These are phyloP conservation scores for Nudaria mundana DNA, from an alignment of 2,888 invertebrate species.

Conservation along the genomic window DNA sequence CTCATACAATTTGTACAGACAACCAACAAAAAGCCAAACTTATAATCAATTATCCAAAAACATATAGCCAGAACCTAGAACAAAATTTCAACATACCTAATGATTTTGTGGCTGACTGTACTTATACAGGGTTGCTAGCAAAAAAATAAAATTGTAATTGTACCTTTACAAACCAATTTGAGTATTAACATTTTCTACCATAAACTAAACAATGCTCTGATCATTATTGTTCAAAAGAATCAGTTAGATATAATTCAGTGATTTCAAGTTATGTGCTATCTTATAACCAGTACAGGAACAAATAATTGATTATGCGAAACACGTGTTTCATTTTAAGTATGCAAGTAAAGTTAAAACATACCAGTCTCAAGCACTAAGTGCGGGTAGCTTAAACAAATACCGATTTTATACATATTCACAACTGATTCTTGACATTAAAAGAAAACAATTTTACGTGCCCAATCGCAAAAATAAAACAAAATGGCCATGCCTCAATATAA, in stretches of 20 bases:
- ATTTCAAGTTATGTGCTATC: no score
- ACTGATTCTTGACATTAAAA: neutral
- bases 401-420: no score
- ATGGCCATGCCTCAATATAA: constrained; percentile 27
- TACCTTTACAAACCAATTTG: constrained; percentile 9
- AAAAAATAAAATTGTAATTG: constrained; percentile 2
- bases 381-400: no score
- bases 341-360: no score
- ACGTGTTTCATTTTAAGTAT: no score
- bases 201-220: constrained; percentile 11
- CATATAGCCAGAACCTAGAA: no score
- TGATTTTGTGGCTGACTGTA: neutral
- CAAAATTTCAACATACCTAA: no score
- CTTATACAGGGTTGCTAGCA: constrained; percentile 3
- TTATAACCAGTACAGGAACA: no score
- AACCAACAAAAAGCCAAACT: constrained; percentile 4
- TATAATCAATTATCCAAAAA: no score
- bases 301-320: no score
- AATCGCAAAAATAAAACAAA: constrained; percentile 19
- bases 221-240: constrained; percentile 6
- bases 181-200: constrained; percentile 21
- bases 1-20: constrained; percentile 19
- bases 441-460: constrained; percentile 13
- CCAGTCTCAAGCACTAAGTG: no score
- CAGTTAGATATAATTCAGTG: neutral